Percentiles rank a stretch among this genome's conserved stretches.
phyloP scores from a whole-genome alignment of 1,140 invertebrate species.

The Cyclina sinensis region DNA sequence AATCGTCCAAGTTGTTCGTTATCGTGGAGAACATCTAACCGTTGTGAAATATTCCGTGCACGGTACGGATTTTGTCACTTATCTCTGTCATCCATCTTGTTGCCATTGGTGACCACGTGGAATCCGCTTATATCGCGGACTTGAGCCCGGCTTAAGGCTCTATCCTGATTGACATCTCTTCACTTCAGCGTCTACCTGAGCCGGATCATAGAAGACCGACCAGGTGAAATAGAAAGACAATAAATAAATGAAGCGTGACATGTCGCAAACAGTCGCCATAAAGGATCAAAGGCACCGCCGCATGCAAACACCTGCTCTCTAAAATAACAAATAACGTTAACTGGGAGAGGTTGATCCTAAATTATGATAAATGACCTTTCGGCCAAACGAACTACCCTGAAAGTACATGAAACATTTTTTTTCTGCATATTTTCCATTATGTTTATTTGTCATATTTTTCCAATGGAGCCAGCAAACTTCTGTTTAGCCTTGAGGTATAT shows the following conservation, averaged over 20 bases:
- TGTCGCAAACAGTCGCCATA: slow-evolving; percentile 21
- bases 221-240: slow-evolving; percentile 43
- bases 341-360: not conserved
- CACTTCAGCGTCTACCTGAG: slow-evolving; percentile 3
- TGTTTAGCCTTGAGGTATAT: too few species aligned
- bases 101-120: slow-evolving; percentile 42
- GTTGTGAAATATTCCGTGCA: slow-evolving; percentile 38
- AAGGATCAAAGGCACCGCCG: slow-evolving; percentile 45
- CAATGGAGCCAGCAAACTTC: too few species aligned
- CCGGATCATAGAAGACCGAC: not conserved
- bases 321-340: slow-evolving; percentile 39
- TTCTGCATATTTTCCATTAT: too few species aligned
- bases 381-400: not conserved
- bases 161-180: slow-evolving; percentile 48
- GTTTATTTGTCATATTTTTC: too few species aligned
- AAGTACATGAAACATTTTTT: too few species aligned
- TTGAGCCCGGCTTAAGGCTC: slow-evolving; percentile 33
- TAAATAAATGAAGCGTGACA: slow-evolving; percentile 17
- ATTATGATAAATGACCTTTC: slow-evolving; percentile 21
- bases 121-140: slow-evolving; percentile 52
- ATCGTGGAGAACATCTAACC: not conserved
- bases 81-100: slow-evolving; percentile 57
- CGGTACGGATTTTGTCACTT: slow-evolving; percentile 60
- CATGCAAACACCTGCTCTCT: slow-evolving; percentile 47
- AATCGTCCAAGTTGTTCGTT: not conserved